A percentile compares a stretch with the other conserved stretches of the same genome.
Conservation (phyloP, 2,888 invertebrate species). For the Eilema caniola region DNA sequence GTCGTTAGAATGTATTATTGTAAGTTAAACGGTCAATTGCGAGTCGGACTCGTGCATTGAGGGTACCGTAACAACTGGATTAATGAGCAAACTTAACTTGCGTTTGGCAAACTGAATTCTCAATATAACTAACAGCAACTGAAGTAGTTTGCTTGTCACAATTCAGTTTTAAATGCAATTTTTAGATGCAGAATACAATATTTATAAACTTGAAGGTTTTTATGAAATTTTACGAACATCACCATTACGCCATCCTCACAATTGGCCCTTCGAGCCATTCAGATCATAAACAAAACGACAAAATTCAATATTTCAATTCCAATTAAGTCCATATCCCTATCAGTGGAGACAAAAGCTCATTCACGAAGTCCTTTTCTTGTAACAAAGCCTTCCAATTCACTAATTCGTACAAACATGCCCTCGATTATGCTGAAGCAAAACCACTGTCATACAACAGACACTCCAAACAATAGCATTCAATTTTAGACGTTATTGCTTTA, state of each 20-base stretch:
- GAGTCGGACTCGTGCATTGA: not conserved
- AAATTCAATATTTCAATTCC: not conserved
- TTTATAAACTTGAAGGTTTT: too few relatives aligned
- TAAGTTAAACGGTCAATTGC: not conserved
- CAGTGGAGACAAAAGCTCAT: constrained; percentile 9
- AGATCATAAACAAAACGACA: not conserved
- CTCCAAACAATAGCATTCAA: too few relatives aligned
- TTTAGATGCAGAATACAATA: too few relatives aligned
- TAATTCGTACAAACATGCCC: constrained; percentile 41
- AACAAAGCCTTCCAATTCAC: constrained; percentile 26
- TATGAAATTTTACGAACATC: too few relatives aligned
- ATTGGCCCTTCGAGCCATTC: not conserved
- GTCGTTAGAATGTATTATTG: not conserved
- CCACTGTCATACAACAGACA: too few relatives aligned
- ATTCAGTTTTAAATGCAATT: too few relatives aligned
- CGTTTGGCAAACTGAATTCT: not conserved
- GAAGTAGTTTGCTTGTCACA: too few relatives aligned
- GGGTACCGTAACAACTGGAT: not conserved
- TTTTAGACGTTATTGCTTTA: too few relatives aligned
- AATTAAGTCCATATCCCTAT: not conserved
- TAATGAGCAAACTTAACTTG: not conserved
- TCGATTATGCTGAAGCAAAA: too few relatives aligned
- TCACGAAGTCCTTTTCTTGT: constrained; percentile 2
- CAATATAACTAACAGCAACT: too few relatives aligned
- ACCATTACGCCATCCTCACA: not conserved